These are phyloP conservation scores for Megalurothrips usitatus DNA, from an alignment of 2,888 invertebrate genomes.

Conservation along the genomic window DNA sequence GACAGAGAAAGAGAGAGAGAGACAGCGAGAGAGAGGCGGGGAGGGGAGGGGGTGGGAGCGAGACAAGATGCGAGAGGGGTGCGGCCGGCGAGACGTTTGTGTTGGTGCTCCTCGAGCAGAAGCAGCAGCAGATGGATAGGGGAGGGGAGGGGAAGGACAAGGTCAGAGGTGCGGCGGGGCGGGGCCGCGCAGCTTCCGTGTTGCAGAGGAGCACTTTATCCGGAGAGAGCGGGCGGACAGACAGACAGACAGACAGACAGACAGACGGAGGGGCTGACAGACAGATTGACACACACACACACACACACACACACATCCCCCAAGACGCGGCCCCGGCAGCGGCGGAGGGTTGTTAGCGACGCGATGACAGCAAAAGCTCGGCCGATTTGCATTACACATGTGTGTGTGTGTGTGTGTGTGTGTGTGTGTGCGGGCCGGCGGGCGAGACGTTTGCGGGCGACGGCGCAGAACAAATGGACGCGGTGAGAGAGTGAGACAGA, in stretches of 20 bases:
- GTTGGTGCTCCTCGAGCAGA: not conserved
- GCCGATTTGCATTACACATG: too few relatives aligned
- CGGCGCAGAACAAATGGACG: slow-evolving; percentile 4
- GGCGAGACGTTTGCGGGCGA: too few relatives aligned
- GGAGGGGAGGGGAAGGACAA: not conserved
- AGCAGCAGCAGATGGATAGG: not conserved
- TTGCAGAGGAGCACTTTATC: not conserved
- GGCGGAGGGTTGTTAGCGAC: too few relatives aligned
- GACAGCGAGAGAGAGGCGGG: not conserved
- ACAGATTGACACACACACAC: not conserved
- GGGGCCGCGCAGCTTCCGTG: not conserved
- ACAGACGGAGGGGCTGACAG: not conserved
- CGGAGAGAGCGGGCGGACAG: not conserved
- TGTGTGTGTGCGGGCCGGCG: too few relatives aligned
- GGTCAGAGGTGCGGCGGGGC: too few relatives aligned
- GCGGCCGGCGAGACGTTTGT: not conserved
- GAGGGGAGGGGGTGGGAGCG: not conserved
- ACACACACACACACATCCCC: not conserved
- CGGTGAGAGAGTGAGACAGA: slow-evolving; percentile 2
- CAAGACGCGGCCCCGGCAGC: not conserved
- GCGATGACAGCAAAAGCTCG: too few relatives aligned
- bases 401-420: too few relatives aligned
- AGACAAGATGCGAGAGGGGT: not conserved
- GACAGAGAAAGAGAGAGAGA: not conserved
- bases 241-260: not conserved